Evolutionary conservation across 2,888 invertebrate genomes (phyloP), one percentile per base, ranked within the genome.

Genomic region (Aphelenchoides bicaudatus): DNA sequence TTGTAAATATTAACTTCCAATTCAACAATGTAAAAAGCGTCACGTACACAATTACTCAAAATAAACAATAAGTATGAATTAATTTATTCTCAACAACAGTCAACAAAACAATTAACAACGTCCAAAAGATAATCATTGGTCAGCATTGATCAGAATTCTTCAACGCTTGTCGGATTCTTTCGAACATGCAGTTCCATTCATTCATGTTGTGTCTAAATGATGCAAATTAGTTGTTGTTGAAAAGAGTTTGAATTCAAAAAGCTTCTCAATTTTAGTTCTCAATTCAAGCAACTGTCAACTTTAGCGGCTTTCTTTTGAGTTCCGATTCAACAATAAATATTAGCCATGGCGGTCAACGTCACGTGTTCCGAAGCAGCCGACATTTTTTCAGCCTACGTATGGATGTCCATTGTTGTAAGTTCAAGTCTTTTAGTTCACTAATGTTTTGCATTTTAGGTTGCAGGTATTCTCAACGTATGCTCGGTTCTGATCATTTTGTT

Each of bases 141-240:
- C n/a, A n/a, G n/a, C n/a, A n/a, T n/a, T n/a, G n/a, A n/a, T n/a
- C n/a, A n/a, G n/a, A n/a, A n/a, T n/a, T n/a, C n/a, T n/a, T n/a
- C n/a, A n/a, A n/a, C n/a, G n/a, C n/a, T n/a, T n/a, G n/a, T 6
- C 75, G 66, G 23, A 73, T 61, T 23, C 64, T 39, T 4, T 30
- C 48, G 58, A 75, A 75, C 73, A 74, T 73, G 34, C 66, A 58
- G 46, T 75, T 70, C 56, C 68, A 74, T 49, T 74, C 72, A 29
- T 62, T 62, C 39, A 75, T 46, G 56, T 75, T 75, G 62, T 75
- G 75, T 30, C 56, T 61, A 46, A 30, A 63, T n/a, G n/a, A n/a
- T 43, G 37, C 1, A 54, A 28, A 61, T 28, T 27, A 16, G 34
- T 39, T 16, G 23, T 34, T 43, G 21, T 21, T 19, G 43, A 43